Evolutionary conservation across 2,888 invertebrate genomes (phyloP).

Genomic region (Cactoblastis cactorum): DNA sequence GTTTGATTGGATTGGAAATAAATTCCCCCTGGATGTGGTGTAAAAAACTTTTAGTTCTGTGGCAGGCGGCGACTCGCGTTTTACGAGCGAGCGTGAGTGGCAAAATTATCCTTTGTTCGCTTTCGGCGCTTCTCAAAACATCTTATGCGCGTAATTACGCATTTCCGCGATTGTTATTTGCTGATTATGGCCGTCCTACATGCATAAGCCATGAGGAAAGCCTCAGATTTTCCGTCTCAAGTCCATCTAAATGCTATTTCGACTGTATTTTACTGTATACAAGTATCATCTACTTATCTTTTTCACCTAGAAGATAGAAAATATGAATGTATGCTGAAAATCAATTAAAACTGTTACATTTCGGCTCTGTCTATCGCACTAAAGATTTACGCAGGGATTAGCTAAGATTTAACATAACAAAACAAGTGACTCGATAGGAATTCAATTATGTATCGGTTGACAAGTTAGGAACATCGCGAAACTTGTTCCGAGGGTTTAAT

Average conservation of each 20-base stretch:
- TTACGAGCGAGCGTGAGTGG: slow-evolving; percentile 5
- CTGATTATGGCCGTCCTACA: not conserved
- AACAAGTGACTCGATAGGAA: slow-evolving; percentile 6
- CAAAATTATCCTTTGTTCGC: slow-evolving; percentile 8
- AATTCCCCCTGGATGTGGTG: too few species aligned
- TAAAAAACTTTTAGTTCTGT: too few species aligned
- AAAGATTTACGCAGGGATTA: not conserved
- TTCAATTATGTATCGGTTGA: slow-evolving; percentile 6
- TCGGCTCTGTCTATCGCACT: not conserved
- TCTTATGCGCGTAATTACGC: slow-evolving; percentile 5
- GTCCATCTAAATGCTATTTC: not conserved
- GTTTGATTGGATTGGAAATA: too few species aligned
- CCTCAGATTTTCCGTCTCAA: not conserved
- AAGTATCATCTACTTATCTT: not conserved
- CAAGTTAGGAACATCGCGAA: not conserved
- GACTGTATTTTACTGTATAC: not conserved
- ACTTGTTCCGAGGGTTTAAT: slow-evolving; percentile 6
- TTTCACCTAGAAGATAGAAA: not conserved
- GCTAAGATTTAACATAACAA: not conserved
- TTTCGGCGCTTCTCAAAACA: slow-evolving; percentile 3
- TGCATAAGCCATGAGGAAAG: not conserved
- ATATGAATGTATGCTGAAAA: not conserved
- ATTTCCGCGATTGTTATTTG: slow-evolving; percentile 8
- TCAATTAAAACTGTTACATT: not conserved
- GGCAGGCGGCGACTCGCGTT: not conserved